Conservation (phyloP, 2,113 vertebrate species). For the Sprattus sprattus region DNA sequence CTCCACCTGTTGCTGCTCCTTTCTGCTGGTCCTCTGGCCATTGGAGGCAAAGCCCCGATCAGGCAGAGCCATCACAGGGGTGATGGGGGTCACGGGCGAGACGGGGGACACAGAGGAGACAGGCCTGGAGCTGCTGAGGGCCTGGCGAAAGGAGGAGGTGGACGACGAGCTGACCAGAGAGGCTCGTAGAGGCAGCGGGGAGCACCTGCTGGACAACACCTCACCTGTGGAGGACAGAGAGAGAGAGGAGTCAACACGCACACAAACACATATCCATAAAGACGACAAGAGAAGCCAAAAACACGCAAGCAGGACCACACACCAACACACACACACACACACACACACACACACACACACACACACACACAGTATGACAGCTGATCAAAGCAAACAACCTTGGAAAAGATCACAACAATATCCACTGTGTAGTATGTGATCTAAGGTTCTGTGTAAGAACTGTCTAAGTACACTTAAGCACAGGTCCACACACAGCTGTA, state of each 20-base stretch:
- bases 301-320: not conserved
- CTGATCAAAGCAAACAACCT: not conserved
- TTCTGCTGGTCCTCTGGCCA: conserved; percentile 57
- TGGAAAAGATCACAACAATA: conserved; percentile 28
- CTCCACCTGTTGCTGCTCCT: conserved; percentile 55
- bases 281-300: not conserved
- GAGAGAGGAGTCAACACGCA: not conserved
- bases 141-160: conserved; percentile 67
- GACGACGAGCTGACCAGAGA: conserved; percentile 69
- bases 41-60: conserved; percentile 28
- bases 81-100: conserved; percentile 57
- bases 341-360: not conserved
- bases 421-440: not conserved
- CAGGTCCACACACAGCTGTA: not conserved
- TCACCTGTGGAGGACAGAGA: conserved; percentile 49
- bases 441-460: too few relatives aligned
- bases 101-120: conserved; percentile 51
- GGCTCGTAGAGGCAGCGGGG: conserved; percentile 70
- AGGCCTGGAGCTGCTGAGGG: conserved; percentile 71
- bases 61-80: not conserved
- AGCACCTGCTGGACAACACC: conserved; percentile 45
- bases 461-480: not conserved
- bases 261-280: not conserved
- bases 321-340: not conserved
- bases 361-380: not conserved